Evolutionary conservation across 2,797 vertebrate genomes (phyloP).

Genomic region (Spondyliosoma cantharus): DNA sequence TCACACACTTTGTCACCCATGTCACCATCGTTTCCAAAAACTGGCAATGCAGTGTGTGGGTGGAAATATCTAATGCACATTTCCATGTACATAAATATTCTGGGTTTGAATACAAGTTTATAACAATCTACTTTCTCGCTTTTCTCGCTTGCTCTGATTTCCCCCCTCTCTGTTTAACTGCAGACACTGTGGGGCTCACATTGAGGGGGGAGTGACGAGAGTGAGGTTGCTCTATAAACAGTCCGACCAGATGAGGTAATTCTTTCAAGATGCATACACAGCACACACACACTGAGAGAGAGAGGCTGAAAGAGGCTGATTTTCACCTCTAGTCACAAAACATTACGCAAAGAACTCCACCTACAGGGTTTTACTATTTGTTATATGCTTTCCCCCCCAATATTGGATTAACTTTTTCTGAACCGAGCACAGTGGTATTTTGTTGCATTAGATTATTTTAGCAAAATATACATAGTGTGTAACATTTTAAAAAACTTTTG

Average conservation of each 20-base stretch:
- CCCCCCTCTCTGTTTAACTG: not conserved
- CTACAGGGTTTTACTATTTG: conserved; percentile 1
- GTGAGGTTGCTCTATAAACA: conserved; percentile 49
- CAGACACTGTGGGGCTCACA: conserved; percentile 14
- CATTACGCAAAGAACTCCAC: conserved; percentile 1
- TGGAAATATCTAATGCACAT: not conserved
- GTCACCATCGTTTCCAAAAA: not conserved
- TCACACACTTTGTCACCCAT: no score
- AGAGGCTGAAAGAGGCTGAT: not conserved
- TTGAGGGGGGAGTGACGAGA: conserved; percentile 10
- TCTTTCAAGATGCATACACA: conserved; percentile 24
- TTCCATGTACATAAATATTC: not conserved
- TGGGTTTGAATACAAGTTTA: not conserved
- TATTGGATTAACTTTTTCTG: not conserved
- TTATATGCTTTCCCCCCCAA: not conserved
- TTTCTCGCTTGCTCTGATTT: not conserved
- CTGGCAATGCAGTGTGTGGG: not conserved
- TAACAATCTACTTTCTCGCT: conserved; percentile 2
- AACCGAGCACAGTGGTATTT: no score
- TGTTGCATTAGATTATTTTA: no score
- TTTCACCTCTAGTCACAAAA: conserved; percentile 4
- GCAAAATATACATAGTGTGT: not conserved
- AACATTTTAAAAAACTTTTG: not conserved
- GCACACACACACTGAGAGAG: conserved; percentile 12
- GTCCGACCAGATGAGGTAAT: conserved; percentile 48